A percentile compares a stretch with the other conserved stretches of the same genome.
Conservation (phyloP, 2,797 vertebrate species). For the Notolabrus celidotus region DNA sequence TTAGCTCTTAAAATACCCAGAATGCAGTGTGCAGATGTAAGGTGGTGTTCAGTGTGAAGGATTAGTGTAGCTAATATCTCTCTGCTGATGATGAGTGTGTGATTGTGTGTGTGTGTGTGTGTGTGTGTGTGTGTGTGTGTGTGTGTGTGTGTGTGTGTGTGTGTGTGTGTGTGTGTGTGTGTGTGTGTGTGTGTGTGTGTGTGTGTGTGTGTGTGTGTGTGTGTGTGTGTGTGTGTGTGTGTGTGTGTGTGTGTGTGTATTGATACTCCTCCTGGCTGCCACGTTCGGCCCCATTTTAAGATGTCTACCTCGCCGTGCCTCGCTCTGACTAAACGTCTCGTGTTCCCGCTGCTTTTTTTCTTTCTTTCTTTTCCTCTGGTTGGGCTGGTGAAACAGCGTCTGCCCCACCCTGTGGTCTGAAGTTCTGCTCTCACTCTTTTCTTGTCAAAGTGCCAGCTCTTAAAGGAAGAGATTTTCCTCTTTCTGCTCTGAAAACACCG, state of each 20-base stretch:
- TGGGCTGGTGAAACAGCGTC: conserved; percentile 78
- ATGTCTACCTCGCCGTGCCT: conserved; percentile 78
- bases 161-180: neutral
- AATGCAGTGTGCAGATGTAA: conserved; percentile 21
- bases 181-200: neutral
- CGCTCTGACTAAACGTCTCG: conserved; percentile 77
- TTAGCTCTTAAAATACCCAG: conserved; percentile 25
- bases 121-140: no score
- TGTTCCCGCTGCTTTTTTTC: conserved; percentile 74
- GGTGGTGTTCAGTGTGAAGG: neutral
- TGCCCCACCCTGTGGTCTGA: conserved; percentile 86
- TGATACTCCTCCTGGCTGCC: conserved; percentile 43
- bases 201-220: no score
- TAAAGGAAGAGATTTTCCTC: conserved; percentile 83
- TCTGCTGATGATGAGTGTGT: neutral
- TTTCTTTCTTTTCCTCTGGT: conserved; percentile 52
- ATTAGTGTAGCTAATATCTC: conserved; percentile 17
- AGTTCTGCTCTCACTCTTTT: conserved; percentile 82
- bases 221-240: no score
- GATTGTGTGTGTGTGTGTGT: no score
- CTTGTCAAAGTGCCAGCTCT: conserved; percentile 83
- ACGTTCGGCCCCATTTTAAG: conserved; percentile 78
- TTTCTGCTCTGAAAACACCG: conserved; percentile 78
- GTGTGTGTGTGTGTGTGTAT: conserved; percentile 18
- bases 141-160: neutral